Evolutionary conservation across 1,140 invertebrate species (phyloP).

Genomic region (Stenopsyche tienmushanensis): DNA sequence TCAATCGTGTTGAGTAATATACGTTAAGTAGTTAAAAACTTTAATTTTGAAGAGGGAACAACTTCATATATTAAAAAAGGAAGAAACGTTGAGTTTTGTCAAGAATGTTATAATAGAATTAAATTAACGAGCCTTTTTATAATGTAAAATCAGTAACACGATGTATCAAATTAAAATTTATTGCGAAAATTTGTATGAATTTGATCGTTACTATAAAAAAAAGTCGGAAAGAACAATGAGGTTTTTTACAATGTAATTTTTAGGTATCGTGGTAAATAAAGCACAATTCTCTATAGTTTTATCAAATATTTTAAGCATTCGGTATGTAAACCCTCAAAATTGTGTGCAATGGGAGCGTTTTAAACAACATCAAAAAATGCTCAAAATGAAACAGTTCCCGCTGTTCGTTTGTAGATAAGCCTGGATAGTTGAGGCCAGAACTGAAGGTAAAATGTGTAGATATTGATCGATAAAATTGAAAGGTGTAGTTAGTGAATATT

Average conservation of each 20-base stretch:
- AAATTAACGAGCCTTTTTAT: too few species aligned
- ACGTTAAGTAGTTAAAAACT: neutral
- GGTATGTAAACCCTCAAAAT: neutral
- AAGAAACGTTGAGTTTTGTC: neutral
- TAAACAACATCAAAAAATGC: too few species aligned
- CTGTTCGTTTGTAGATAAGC: conserved; percentile 15
- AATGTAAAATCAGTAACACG: too few species aligned
- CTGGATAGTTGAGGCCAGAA: conserved; percentile 15
- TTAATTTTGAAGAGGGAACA: neutral
- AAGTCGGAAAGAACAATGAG: too few species aligned
- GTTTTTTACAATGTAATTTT: too few species aligned
- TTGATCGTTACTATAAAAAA: too few species aligned
- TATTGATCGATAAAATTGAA: conserved; percentile 6
- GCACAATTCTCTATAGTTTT: neutral
- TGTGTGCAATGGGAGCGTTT: neutral
- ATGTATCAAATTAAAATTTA: too few species aligned
- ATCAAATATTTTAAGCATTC: neutral
- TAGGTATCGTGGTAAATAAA: too few species aligned
- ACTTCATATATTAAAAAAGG: neutral
- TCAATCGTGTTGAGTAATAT: neutral
- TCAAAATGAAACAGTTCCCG: conserved; percentile 11
- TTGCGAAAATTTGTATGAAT: too few species aligned
- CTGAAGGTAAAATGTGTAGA: conserved; percentile 16
- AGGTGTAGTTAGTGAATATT: conserved; percentile 19
- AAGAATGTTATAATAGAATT: too few species aligned